Percentiles rank a stretch among this genome's conserved stretches.
These are phyloP conservation scores for Himalopsyche anomala DNA, from an alignment of 2,888 invertebrate species.

Conservation along the genomic window DNA sequence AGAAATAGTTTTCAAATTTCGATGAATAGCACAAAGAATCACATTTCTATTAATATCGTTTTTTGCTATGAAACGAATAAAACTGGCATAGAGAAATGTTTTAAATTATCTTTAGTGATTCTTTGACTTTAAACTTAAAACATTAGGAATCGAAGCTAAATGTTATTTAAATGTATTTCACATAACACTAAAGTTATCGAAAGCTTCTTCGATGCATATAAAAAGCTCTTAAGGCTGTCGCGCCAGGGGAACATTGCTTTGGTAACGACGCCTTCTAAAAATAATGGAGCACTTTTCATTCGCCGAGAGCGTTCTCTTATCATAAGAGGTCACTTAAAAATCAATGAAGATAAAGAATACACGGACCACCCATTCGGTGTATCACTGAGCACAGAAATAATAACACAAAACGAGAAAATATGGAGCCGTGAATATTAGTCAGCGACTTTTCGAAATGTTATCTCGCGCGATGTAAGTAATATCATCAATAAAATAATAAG, in stretches of 20 bases:
- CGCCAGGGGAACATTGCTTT: conserved; percentile 48
- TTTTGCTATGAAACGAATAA: no score
- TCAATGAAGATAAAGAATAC: conserved; percentile 65
- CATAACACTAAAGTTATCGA: conserved; percentile 44
- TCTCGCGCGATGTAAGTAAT: not conserved
- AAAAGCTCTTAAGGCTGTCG: conserved; percentile 51
- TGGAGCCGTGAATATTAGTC: conserved; percentile 30
- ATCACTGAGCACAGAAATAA: conserved; percentile 55
- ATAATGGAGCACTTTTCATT: conserved; percentile 63
- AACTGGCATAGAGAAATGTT: no score
- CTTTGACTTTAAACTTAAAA: not conserved
- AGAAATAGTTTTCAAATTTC: no score
- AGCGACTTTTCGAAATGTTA: not conserved
- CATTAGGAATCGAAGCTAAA: not conserved
- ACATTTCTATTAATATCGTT: no score
- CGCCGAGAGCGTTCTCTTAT: conserved; percentile 58
- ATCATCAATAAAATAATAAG: not conserved
- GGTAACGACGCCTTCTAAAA: conserved; percentile 61
- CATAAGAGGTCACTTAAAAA: conserved; percentile 65
- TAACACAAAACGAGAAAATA: conserved; percentile 21
- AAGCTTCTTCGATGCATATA: conserved; percentile 53
- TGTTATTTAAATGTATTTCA: not conserved
- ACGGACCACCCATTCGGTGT: conserved; percentile 65
- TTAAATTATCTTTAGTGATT: no score
- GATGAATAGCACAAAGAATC: no score